Base-by-base conservation (phyloP, 2,888 invertebrate species). In the Sesia apiformis region DNA sequence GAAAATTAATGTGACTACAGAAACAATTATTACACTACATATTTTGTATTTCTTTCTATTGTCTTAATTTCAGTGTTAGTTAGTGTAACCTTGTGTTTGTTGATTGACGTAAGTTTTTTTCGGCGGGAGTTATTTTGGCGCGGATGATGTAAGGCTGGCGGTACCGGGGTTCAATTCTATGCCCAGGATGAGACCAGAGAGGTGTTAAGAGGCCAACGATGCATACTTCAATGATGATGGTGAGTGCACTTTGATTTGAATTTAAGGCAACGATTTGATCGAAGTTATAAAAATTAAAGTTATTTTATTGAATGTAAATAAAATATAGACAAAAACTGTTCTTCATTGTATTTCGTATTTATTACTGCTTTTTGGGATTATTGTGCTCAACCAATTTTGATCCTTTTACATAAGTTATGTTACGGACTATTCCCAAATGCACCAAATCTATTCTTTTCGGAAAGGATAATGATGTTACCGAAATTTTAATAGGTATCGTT, bases 191-290 rank as follows among this genome's bases (percentile, higher is more conserved):
- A 72, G 62, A 69, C 66, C 63, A 61, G 63, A 73, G 62, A 69
- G 66, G 63, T 61, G 63, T 63, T 78, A 76, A 78, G 58, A 56
- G 53, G 52, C 56, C 55, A 54, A 72, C 63, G 54, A 88, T 88
- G 88, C 87, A 88, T 66, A 84, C 87, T 74, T 88, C 88, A 72
- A 82, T 89, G 71, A 88, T 87, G 81, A 88, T 89, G 88, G 88
- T 88, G 62, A 82, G 87, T 74, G 52, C 53, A 23, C 23, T 23
- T 23, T 23, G 23, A 23, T 23, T 23, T 23, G n/a, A n/a, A n/a
- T n/a, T n/a, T n/a, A n/a, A n/a, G n/a, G n/a, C n/a, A n/a, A n/a
- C n/a, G n/a, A n/a, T n/a, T n/a, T n/a, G n/a, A n/a, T n/a, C n/a
- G n/a, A n/a, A n/a, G n/a, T n/a, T n/a, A n/a, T n/a, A n/a, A n/a